Percentiles rank a stretch among this genome's conserved stretches.
phyloP scores from a whole-genome alignment of 2,113 vertebrate genomes.

The Gobius niger region DNA sequence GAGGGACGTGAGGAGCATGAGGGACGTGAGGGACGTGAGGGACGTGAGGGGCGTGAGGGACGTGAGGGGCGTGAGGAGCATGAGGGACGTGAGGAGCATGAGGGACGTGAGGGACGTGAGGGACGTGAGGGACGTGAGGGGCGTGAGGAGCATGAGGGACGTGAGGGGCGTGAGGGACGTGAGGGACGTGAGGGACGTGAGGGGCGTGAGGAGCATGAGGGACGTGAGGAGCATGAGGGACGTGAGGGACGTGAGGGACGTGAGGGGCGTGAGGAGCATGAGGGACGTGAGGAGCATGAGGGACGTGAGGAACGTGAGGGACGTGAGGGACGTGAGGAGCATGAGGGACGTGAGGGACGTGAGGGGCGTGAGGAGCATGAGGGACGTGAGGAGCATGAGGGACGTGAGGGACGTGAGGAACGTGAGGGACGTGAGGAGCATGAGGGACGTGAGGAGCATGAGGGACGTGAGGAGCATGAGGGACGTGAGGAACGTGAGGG shows the following conservation, averaged over 20 bases:
- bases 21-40: neutral
- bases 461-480: no score
- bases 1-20: neutral
- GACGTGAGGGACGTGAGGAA: neutral
- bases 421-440: neutral
- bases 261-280: no score
- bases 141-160: no score
- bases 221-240: no score
- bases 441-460: no score
- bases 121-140: neutral
- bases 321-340: no score
- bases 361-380: no score
- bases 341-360: neutral
- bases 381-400: no score
- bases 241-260: neutral
- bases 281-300: neutral
- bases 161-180: no score
- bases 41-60: no score
- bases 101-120: neutral
- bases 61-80: neutral
- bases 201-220: no score
- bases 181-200: neutral
- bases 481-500: neutral
- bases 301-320: neutral
- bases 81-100: no score